Percentiles rank a stretch among this genome's conserved stretches.
These are phyloP conservation scores for Holacanthus passer DNA, from an alignment of 2,113 vertebrate species.

Conservation along the genomic window DNA sequence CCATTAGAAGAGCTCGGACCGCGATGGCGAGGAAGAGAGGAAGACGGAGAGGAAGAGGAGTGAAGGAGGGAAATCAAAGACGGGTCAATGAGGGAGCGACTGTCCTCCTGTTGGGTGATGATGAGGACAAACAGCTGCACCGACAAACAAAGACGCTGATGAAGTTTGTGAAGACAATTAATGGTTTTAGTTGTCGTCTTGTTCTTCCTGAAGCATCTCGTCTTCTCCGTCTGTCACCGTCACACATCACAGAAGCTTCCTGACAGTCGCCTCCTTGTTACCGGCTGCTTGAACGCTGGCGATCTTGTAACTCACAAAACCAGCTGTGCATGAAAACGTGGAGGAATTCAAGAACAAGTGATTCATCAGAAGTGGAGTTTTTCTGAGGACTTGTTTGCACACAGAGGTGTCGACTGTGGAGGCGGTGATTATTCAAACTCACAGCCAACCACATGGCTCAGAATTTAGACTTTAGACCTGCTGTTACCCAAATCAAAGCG, in stretches of 20 bases:
- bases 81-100: neutral
- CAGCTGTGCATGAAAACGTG: neutral
- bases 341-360: neutral
- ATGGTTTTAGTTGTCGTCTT: too few species aligned
- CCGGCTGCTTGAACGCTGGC: neutral
- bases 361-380: neutral
- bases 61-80: neutral
- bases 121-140: neutral
- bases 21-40: neutral
- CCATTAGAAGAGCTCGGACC: neutral
- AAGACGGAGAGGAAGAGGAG: neutral
- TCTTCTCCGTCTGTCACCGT: neutral
- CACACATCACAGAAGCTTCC: too few species aligned
- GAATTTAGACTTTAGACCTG: too few species aligned
- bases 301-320: neutral
- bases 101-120: neutral
- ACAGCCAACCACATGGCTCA: constrained; percentile 20
- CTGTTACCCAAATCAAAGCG: neutral
- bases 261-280: neutral
- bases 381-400: constrained; percentile 2
- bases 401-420: neutral
- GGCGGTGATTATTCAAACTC: constrained; percentile 11
- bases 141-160: neutral
- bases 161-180: too few species aligned
- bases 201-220: neutral